Conservation (phyloP, 2,797 vertebrate species). For the Limosa lapponica region DNA sequence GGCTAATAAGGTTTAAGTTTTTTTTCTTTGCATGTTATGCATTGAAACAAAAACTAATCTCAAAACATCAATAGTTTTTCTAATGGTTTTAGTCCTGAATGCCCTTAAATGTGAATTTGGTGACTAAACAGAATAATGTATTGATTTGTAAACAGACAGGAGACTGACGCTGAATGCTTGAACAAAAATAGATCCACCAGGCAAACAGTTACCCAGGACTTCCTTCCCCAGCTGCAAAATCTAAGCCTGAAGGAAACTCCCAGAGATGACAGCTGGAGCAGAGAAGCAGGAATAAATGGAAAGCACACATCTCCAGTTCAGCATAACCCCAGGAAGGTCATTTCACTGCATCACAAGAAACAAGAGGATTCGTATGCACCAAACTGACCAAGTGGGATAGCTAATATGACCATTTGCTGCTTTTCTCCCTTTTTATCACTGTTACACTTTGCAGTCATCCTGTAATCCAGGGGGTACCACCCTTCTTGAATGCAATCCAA, state of each 20-base stretch:
- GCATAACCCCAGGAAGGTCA: neutral
- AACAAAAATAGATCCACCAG: neutral
- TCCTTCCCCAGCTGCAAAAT: neutral
- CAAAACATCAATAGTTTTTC: neutral
- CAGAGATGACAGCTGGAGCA: neutral
- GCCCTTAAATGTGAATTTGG: neutral
- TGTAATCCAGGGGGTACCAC: neutral
- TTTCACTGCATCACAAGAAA: neutral
- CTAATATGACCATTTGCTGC: neutral
- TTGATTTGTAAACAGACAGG: neutral
- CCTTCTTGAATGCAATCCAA: neutral
- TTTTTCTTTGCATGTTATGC: neutral
- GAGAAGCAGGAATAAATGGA: neutral
- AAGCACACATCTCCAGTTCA: neutral
- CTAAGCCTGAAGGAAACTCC: neutral
- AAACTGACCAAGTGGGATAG: neutral
- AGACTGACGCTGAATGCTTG: neutral
- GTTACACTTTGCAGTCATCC: neutral
- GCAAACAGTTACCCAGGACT: neutral
- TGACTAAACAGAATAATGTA: neutral
- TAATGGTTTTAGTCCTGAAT: neutral
- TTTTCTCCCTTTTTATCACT: neutral
- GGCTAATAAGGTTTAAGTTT: neutral
- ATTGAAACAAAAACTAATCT: neutral
- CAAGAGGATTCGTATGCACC: neutral